These are phyloP conservation scores for Meteorus cinctellus DNA, from an alignment of 2,888 invertebrate species.

Conservation along the genomic window DNA sequence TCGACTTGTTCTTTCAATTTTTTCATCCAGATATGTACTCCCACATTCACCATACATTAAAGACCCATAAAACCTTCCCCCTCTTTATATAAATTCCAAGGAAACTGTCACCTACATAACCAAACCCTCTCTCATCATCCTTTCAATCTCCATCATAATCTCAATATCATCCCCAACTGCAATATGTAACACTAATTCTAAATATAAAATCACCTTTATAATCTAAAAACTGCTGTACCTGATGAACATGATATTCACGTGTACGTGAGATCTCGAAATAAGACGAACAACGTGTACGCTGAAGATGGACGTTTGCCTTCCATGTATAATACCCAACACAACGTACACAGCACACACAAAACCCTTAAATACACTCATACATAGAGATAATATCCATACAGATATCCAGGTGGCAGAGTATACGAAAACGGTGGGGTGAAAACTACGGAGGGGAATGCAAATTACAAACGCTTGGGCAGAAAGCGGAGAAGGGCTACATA, in stretches of 20 bases:
- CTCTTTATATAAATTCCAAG: no score
- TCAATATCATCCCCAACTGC: no score
- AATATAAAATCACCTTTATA: no score
- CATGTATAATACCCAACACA: background rate
- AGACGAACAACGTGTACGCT: background rate
- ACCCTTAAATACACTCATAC: background rate
- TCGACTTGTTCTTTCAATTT: no score
- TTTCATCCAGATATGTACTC: no score
- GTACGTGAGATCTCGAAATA: background rate
- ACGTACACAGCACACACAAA: no score
- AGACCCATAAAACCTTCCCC: no score
- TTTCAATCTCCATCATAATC: no score
- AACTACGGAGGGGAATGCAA: slow-evolving; percentile 71
- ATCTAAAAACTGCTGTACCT: background rate
- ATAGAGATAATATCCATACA: slow-evolving; percentile 2
- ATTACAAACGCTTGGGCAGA: slow-evolving; percentile 72
- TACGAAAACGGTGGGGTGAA: slow-evolving; percentile 55
- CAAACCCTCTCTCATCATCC: no score
- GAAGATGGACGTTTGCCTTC: background rate
- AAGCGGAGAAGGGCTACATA: slow-evolving; percentile 56
- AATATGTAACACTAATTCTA: no score
- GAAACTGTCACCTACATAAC: no score
- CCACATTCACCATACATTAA: no score
- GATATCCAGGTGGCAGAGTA: slow-evolving; percentile 36
- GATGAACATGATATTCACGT: background rate